phyloP scores from a whole-genome alignment of 2,113 vertebrate species.

The Varanus komodoensis region DNA sequence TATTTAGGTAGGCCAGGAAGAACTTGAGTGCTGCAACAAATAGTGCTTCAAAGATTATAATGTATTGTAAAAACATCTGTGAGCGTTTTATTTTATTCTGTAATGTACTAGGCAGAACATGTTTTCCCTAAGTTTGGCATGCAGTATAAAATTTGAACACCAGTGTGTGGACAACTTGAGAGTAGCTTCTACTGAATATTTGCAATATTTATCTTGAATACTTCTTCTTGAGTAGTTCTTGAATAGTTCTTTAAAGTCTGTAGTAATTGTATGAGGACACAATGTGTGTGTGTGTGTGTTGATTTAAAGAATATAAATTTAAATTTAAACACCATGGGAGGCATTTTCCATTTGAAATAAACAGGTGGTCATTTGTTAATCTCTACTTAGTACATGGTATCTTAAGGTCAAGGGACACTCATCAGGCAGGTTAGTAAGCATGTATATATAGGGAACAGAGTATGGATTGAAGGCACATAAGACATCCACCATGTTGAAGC shows the following conservation, averaged over 20 bases:
- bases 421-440: slow-evolving; percentile 30
- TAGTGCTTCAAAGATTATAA: not conserved
- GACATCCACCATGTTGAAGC: no score
- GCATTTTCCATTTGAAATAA: slow-evolving; percentile 69
- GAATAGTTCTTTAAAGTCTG: slow-evolving; percentile 62
- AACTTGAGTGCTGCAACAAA: slow-evolving; percentile 28
- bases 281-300: slow-evolving; percentile 49
- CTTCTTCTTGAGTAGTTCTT: slow-evolving; percentile 48
- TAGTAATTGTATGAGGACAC: slow-evolving; percentile 62
- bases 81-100: slow-evolving; percentile 10
- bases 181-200: slow-evolving; percentile 40
- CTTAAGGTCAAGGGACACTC: slow-evolving; percentile 34
- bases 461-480: no score
- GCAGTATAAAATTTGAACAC: slow-evolving; percentile 51
- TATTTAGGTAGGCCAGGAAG: slow-evolving; percentile 65
- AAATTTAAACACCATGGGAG: not conserved
- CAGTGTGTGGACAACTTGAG: slow-evolving; percentile 47
- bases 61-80: not conserved
- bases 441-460: accelerated
- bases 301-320: slow-evolving; percentile 72
- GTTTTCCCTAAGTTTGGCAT: not conserved
- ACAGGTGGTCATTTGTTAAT: slow-evolving; percentile 64
- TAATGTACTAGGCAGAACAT: slow-evolving; percentile 1
- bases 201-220: slow-evolving; percentile 68
- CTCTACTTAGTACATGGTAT: slow-evolving; percentile 31